These are phyloP conservation scores for Chelmon rostratus DNA, from an alignment of 2,797 vertebrate genomes.

Conservation along the genomic window DNA sequence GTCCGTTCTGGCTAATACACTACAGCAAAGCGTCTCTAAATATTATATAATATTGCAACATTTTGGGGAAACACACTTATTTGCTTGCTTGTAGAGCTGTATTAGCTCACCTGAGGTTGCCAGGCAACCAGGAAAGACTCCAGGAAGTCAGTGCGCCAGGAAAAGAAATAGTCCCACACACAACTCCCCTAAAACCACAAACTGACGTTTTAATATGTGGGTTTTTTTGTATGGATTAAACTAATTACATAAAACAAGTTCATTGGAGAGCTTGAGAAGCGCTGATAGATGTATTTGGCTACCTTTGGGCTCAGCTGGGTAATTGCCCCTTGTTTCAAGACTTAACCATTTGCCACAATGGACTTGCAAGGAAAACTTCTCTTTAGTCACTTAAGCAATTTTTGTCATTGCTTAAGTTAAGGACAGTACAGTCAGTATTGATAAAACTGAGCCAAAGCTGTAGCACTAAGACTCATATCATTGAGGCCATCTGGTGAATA, in stretches of 20 bases:
- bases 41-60: background rate
- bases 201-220: background rate
- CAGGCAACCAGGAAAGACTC: background rate
- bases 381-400: background rate
- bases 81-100: background rate
- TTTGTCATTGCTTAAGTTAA: background rate
- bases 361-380: background rate
- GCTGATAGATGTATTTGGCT: background rate
- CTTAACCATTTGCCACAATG: background rate
- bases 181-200: background rate
- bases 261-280: background rate
- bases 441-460: slow-evolving; percentile 1
- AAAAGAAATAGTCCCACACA: background rate
- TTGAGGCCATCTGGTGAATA: slow-evolving; percentile 20
- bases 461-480: slow-evolving; percentile 16
- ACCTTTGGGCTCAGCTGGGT: no score
- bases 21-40: background rate
- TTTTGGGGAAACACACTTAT: background rate
- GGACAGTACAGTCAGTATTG: background rate
- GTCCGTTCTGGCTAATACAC: background rate
- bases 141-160: background rate
- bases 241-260: no score
- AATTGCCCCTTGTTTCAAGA: no score
- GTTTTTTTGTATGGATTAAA: background rate
- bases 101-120: background rate